Conservation (phyloP, 2,113 vertebrate genomes). For the Campylomormyrus numenius region DNA sequence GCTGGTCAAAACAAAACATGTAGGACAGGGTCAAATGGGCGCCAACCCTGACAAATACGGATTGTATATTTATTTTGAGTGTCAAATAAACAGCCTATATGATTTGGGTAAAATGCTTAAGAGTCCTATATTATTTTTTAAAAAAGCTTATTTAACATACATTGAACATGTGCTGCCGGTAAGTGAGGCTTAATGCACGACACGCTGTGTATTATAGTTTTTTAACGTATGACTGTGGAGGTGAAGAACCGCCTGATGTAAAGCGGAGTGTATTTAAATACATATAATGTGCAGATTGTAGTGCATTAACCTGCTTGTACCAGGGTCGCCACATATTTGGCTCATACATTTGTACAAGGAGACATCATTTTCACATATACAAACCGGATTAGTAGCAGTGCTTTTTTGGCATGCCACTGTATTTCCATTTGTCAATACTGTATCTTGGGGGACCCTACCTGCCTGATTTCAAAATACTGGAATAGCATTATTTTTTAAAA, state of each 20-base stretch:
- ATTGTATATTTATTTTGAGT: background rate
- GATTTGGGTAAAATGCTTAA: background rate
- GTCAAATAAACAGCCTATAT: background rate
- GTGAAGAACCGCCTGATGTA: background rate
- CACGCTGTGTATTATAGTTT: background rate
- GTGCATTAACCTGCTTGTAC: background rate
- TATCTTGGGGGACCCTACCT: background rate
- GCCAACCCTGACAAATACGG: background rate
- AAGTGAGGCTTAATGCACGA: background rate
- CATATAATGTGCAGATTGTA: background rate
- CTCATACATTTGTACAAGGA: background rate
- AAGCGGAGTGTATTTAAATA: background rate
- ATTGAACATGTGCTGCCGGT: background rate
- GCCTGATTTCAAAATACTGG: background rate
- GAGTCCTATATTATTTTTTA: background rate
- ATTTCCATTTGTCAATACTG: background rate
- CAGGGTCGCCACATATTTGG: background rate
- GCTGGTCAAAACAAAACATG: background rate
- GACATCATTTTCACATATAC: background rate
- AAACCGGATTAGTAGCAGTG: background rate
- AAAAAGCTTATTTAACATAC: background rate
- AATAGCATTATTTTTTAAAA: too few relatives aligned
- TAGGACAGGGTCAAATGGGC: background rate
- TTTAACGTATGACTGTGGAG: background rate
- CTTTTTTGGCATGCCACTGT: background rate